phyloP scores from a whole-genome alignment of 1,140 invertebrate genomes.

The Drosophila prosaltans region DNA sequence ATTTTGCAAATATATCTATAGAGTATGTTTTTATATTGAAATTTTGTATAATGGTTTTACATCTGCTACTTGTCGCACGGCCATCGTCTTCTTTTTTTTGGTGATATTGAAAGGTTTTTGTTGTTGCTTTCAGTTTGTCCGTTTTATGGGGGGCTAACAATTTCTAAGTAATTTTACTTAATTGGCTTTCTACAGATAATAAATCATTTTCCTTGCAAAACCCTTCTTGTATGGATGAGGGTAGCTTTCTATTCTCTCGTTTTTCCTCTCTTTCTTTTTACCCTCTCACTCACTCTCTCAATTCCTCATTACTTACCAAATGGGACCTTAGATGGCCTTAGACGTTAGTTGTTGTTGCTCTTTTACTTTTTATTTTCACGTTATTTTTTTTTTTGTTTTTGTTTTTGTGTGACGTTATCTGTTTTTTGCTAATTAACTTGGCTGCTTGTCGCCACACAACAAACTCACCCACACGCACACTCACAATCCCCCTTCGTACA shows the following conservation, averaged over 20 bases:
- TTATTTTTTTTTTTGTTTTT: conserved; percentile 16
- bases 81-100: conserved; percentile 37
- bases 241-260: not conserved
- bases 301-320: conserved; percentile 28
- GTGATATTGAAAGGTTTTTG: conserved; percentile 21
- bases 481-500: not conserved
- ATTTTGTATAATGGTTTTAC: too few species aligned
- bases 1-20: too few species aligned
- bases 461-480: conserved; percentile 23
- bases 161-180: conserved; percentile 75
- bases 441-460: conserved; percentile 59
- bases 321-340: conserved; percentile 60
- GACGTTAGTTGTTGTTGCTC: conserved; percentile 60
- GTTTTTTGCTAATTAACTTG: conserved; percentile 79
- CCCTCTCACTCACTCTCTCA: not conserved
- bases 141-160: conserved; percentile 47
- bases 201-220: conserved; percentile 74
- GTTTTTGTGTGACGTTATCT: conserved; percentile 72
- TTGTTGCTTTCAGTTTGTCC: not conserved
- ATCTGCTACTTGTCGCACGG: not conserved
- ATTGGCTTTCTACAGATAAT: conserved; percentile 75
- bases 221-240: conserved; percentile 47
- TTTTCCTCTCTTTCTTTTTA: not conserved
- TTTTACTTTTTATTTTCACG: conserved; percentile 31
- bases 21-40: too few species aligned